Base-by-base conservation (phyloP, 1,140 invertebrate species). In the Tyrophagus putrescentiae region DNA sequence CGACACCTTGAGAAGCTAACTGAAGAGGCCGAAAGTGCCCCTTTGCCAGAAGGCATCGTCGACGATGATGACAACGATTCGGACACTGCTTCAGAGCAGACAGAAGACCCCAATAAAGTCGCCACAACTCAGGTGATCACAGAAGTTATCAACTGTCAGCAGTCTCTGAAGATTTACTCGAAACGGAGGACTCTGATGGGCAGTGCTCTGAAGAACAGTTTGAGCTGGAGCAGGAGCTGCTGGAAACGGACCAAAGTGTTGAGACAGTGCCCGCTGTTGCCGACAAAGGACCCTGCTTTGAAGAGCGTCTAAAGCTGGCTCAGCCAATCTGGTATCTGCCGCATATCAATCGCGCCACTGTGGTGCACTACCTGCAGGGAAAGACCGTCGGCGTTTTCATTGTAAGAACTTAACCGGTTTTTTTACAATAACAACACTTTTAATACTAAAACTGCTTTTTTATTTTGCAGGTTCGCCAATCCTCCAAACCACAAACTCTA, bases 311-410 rank as follows among this genome's bases (percentile, higher is more conserved):
- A 58, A 83, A 90, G 65, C 79, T 87, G 50, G 88, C 85, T 29
- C 87, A 93, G 76, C 86, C 89, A 18, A 87, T 96, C 64, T 95
- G 92, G 92, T 94, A 90, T 72, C 77, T 95, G 33, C 85, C 89
- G 0, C 85, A 87, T n/a, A 86, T 94, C 23, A 87, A 92, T 68
- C 78, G 91, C 53, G 84, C 85, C 54, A 89, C 87, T 0, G 88
- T 88, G 31, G 87, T 91, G 61, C 89, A 94, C 74, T 77, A 94
- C 60, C 79, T 95, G 11, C 87, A 93, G 73, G 85, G 87, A 67
- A 88, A 91, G 71, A 86, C 90, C 69, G 84, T 88, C 72, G 87
- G 89, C 77, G 18, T 16, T 53, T 63, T 63, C 13, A 63, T 63
- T 28, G 21, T 21, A 62, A 62, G 50, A 61, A 5, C 11, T 53